Conservation (phyloP, 1,140 invertebrate genomes). For the Semibalanus balanoides region DNA sequence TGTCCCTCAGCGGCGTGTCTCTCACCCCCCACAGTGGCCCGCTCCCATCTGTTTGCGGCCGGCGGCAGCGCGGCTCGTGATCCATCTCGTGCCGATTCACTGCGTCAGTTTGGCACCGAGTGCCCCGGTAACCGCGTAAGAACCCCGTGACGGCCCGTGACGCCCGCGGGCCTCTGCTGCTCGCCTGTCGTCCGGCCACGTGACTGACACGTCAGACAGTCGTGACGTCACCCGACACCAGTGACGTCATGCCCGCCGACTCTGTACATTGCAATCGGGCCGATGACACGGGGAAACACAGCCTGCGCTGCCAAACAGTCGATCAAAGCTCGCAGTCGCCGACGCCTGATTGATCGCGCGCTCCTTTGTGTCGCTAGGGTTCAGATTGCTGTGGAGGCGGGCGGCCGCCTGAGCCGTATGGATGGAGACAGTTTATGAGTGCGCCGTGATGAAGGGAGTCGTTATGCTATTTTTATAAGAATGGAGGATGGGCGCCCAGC, state of each 20-base stretch:
- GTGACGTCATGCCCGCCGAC: too few relatives aligned
- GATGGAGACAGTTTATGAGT: neutral
- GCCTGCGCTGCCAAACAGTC: neutral
- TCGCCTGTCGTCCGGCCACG: too few relatives aligned
- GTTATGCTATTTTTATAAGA: slow-evolving; percentile 1
- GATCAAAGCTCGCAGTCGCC: neutral
- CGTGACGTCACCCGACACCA: neutral
- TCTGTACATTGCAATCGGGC: neutral
- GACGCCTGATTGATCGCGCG: neutral
- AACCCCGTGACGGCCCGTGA: too few relatives aligned
- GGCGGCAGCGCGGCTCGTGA: too few relatives aligned
- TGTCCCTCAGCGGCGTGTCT: too few relatives aligned
- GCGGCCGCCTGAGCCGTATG: neutral
- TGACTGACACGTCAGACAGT: too few relatives aligned
- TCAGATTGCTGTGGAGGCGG: neutral
- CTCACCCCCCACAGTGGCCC: too few relatives aligned
- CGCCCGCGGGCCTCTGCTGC: too few relatives aligned
- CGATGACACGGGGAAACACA: neutral
- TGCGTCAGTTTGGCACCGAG: too few relatives aligned
- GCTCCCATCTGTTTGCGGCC: too few relatives aligned
- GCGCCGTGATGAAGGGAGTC: neutral
- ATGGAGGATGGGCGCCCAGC: neutral
- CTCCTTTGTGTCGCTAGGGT: neutral
- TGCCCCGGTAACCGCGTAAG: too few relatives aligned
- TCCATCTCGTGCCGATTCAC: too few relatives aligned